Conservation (phyloP, 2,888 invertebrate species). For the Acronicta aceris region DNA sequence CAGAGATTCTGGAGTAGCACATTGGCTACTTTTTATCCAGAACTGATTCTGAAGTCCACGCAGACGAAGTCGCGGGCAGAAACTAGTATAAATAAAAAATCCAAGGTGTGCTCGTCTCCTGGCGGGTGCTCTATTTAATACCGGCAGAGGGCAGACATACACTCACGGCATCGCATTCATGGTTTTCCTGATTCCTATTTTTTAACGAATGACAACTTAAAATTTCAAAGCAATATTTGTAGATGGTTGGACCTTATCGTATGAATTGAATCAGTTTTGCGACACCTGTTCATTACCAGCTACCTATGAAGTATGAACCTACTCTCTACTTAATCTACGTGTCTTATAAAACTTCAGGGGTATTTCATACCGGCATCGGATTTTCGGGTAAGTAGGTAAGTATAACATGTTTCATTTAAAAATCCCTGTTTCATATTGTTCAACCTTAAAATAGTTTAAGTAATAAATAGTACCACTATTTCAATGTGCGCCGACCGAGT, state of each 20-base stretch:
- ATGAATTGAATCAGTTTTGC: slow-evolving; percentile 15
- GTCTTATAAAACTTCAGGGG: slow-evolving; percentile 60
- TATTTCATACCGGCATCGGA: slow-evolving; percentile 58
- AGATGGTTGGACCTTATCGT: background rate
- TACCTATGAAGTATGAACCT: slow-evolving; percentile 43
- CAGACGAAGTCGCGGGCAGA: too few species aligned
- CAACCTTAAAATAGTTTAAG: slow-evolving; percentile 65
- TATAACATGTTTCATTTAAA: slow-evolving; percentile 69
- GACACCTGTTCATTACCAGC: slow-evolving; percentile 34
- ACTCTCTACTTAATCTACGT: slow-evolving; percentile 60
- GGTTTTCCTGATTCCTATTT: slow-evolving; percentile 14
- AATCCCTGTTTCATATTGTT: slow-evolving; percentile 83
- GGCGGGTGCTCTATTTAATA: slow-evolving; percentile 2
- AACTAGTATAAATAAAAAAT: background rate
- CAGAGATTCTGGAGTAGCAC: too few species aligned
- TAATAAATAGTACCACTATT: slow-evolving; percentile 55
- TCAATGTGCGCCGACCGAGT: slow-evolving; percentile 69
- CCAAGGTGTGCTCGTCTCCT: slow-evolving; percentile 23
- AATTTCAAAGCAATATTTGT: background rate
- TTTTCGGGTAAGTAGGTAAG: slow-evolving; percentile 57
- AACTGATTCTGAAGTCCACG: too few species aligned
- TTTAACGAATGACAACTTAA: slow-evolving; percentile 23
- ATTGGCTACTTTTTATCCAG: too few species aligned
- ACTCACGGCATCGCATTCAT: slow-evolving; percentile 26
- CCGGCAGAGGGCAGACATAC: slow-evolving; percentile 15